phyloP scores from a whole-genome alignment of 2,113 vertebrate genomes.

The Tachycineta bicolor region DNA sequence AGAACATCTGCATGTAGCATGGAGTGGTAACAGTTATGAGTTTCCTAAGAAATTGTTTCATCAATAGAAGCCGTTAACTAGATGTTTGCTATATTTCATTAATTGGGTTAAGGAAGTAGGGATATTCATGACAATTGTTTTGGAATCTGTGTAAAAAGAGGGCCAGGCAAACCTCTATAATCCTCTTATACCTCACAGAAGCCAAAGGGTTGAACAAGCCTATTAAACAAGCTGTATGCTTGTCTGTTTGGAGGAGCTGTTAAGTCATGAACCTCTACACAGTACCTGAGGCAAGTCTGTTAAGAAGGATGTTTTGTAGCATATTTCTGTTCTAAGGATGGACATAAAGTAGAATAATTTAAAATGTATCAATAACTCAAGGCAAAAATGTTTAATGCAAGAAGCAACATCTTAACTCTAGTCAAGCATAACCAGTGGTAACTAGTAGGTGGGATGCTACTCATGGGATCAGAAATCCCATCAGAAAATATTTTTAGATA shows the following conservation, averaged over 20 bases:
- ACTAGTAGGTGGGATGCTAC: background rate
- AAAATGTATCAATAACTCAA: conserved; percentile 74
- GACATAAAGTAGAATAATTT: conserved; percentile 75
- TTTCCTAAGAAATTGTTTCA: conserved; percentile 31
- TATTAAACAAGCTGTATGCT: conserved; percentile 54
- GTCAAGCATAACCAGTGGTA: background rate
- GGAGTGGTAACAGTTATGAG: background rate
- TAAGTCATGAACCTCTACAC: conserved; percentile 62
- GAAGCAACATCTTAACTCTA: conserved; percentile 37
- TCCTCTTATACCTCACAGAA: conserved; percentile 65
- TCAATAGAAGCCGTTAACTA: conserved; percentile 30
- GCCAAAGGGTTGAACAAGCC: conserved; percentile 65
- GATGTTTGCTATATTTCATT: conserved; percentile 58
- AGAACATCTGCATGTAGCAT: rapidly evolving
- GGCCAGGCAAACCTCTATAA: conserved; percentile 61
- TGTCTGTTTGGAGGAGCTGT: conserved; percentile 63
- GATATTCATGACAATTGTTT: conserved; percentile 61
- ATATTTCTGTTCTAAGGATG: conserved; percentile 68
- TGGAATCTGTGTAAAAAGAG: conserved; percentile 63
- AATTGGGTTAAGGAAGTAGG: conserved; percentile 51
- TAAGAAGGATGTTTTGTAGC: conserved; percentile 75
- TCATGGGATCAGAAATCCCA: background rate
- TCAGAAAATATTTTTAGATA: background rate
- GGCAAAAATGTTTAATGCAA: conserved; percentile 66
- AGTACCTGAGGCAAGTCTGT: conserved; percentile 67